These are phyloP conservation scores for Lasiurus cinereus DNA, from an alignment of 2,113 vertebrate genomes.

Conservation along the genomic window DNA sequence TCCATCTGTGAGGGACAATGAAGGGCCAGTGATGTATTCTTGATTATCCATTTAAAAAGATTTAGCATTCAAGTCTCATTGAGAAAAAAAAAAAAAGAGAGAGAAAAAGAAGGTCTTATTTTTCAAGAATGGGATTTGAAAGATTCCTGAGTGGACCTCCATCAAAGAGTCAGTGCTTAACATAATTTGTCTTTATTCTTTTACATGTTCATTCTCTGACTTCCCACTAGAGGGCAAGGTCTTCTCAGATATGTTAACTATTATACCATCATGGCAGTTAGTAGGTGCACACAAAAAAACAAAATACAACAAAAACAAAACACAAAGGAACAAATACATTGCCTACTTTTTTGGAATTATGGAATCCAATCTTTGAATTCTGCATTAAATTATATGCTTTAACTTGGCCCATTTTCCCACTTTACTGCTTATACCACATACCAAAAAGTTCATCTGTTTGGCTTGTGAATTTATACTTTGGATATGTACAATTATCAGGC, in stretches of 20 bases:
- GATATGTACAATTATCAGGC: neutral
- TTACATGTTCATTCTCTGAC: constrained; percentile 7
- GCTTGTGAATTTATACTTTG: neutral
- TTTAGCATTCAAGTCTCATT: neutral
- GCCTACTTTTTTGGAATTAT: neutral
- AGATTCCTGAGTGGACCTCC: neutral
- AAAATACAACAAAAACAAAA: neutral
- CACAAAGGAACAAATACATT: neutral
- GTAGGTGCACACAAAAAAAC: constrained; percentile 66
- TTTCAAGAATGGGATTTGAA: constrained; percentile 4
- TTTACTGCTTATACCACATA: neutral
- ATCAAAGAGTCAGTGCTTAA: neutral
- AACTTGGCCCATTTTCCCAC: neutral
- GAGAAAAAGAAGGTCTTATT: neutral
- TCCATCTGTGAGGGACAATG: neutral
- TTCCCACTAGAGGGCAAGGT: constrained; percentile 74
- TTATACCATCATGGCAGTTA: constrained; percentile 20
- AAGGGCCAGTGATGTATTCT: neutral
- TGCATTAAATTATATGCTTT: neutral
- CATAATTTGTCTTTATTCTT: neutral
- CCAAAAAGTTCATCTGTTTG: neutral
- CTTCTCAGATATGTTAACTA: constrained; percentile 58
- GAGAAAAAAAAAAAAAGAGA: neutral
- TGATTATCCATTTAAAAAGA: neutral
- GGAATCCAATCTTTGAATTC: neutral